Evolutionary conservation across 1,140 invertebrate genomes (phyloP), one percentile per base, ranked within the genome.

Genomic region (Drosophila simulans): DNA sequence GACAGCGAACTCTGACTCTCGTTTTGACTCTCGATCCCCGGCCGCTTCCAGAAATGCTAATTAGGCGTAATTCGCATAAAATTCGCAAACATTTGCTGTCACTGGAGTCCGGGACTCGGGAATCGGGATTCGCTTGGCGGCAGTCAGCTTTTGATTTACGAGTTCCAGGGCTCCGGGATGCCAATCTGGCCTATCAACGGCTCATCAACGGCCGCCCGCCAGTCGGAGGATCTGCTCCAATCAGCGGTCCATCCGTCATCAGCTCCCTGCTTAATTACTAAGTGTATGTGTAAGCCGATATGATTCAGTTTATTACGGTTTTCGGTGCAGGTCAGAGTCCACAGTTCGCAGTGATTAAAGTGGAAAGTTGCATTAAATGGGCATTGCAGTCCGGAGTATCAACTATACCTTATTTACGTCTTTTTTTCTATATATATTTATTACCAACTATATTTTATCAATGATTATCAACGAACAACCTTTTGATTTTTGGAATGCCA

Each of bases 31-130:
- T 48, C 51, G 49, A 62, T 63, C 66, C 51, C 76, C 37, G 59
- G 54, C 37, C 59, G 51, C 51, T 73, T 53, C 60, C 59, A 82
- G 82, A 84, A 89, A 89, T 89, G 84, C 84, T 89, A 89, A 89
- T 89, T 89, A 89, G 84, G 85, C 80, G 85, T 89, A 89, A 89
- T 89, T 84, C 84, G 84, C 84, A 89, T 89, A 89, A 89, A 89
- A 89, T 84, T 84, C 80, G 85, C 84, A 89, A 89, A 86, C 84
- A 89, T 89, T 89, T 78, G 77, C 81, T 77, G 81, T 72, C 69
- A 80, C 40, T 60, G 51, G 49, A 43, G 60, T 27, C 37, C n/a
- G 10, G 22, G 46, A 37, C 17, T 27, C 59, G 35, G 22, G 59
- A 43, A n/a, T 27, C 59, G 35, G 40, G 45, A 13, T 31, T 31